Percentiles rank a stretch among this genome's conserved stretches.
Conservation (phyloP, 1,140 invertebrate genomes). For the Hylyphantes graminicola region DNA sequence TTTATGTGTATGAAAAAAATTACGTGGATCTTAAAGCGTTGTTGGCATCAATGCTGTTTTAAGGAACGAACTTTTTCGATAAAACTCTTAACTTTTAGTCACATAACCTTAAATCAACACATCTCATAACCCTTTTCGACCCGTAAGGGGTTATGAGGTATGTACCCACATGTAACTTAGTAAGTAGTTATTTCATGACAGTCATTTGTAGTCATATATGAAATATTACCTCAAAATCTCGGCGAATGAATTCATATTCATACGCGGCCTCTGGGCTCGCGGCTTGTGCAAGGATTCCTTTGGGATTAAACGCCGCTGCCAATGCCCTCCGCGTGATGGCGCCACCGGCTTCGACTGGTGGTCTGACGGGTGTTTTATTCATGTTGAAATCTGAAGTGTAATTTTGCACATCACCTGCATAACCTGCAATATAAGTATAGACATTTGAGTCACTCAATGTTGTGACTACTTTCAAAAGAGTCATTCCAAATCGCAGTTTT, state of each 20-base stretch:
- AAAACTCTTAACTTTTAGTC: background rate
- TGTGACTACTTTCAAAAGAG: too few species aligned
- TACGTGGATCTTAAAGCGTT: too few species aligned
- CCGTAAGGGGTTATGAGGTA: background rate
- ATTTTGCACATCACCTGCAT: constrained; percentile 33
- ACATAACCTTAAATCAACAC: background rate
- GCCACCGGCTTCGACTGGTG: constrained; percentile 24
- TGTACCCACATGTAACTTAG: background rate
- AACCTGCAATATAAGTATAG: background rate
- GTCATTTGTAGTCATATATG: background rate
- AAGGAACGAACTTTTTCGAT: background rate
- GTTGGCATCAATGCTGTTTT: background rate
- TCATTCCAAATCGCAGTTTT: too few species aligned
- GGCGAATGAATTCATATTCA: constrained; percentile 64
- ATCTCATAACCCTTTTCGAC: background rate
- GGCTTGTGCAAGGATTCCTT: constrained; percentile 62
- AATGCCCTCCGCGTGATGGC: constrained; percentile 53
- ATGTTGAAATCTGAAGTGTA: constrained; percentile 61
- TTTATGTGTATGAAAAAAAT: too few species aligned
- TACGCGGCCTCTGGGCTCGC: constrained; percentile 63
- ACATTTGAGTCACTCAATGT: too few species aligned
- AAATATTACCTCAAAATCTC: constrained; percentile 63
- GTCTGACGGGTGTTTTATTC: constrained; percentile 63
- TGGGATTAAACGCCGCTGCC: constrained; percentile 62
- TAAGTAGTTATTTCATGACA: background rate